Percentiles rank a stretch among this genome's conserved stretches.
Evolutionary conservation across 2,113 vertebrate species (phyloP).

Genomic region (Dissostichus mawsoni): DNA sequence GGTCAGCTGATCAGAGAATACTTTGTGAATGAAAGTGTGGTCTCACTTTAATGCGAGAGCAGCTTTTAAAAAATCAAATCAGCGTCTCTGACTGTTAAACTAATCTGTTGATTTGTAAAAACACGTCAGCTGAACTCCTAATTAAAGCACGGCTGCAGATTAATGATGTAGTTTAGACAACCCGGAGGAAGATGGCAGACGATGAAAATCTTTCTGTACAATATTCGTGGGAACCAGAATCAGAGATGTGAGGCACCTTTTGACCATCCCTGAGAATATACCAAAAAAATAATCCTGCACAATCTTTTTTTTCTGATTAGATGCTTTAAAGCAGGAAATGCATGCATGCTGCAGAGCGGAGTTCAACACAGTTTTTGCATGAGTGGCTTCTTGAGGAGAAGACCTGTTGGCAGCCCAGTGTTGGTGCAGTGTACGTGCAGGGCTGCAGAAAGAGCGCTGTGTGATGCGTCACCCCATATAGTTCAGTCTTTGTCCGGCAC

Average conservation of each 20-base stretch:
- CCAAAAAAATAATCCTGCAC: constrained; percentile 64
- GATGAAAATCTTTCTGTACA: not conserved
- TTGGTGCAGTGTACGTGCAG: constrained; percentile 75
- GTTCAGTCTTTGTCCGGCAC: constrained; percentile 78
- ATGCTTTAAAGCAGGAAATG: constrained; percentile 58
- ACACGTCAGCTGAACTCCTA: not conserved
- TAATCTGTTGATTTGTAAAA: constrained; percentile 7
- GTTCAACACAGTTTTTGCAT: constrained; percentile 68
- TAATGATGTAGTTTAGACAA: constrained; percentile 17
- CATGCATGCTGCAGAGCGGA: constrained; percentile 8
- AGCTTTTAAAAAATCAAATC: constrained; percentile 24
- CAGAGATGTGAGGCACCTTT: constrained; percentile 33
- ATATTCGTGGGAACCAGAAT: not conserved
- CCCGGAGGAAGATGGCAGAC: constrained; percentile 8
- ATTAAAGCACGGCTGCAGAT: not conserved
- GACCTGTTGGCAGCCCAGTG: constrained; percentile 78
- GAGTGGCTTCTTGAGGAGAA: constrained; percentile 76
- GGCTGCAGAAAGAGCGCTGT: constrained; percentile 77
- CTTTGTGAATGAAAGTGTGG: constrained; percentile 36
- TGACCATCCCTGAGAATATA: constrained; percentile 46
- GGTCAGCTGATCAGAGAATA: constrained; percentile 33
- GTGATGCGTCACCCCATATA: constrained; percentile 80
- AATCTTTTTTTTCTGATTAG: constrained; percentile 21
- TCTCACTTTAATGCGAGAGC: constrained; percentile 29
- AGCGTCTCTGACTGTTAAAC: constrained; percentile 23